phyloP scores from a whole-genome alignment of 2,888 invertebrate species.

The Cinara cedri region DNA sequence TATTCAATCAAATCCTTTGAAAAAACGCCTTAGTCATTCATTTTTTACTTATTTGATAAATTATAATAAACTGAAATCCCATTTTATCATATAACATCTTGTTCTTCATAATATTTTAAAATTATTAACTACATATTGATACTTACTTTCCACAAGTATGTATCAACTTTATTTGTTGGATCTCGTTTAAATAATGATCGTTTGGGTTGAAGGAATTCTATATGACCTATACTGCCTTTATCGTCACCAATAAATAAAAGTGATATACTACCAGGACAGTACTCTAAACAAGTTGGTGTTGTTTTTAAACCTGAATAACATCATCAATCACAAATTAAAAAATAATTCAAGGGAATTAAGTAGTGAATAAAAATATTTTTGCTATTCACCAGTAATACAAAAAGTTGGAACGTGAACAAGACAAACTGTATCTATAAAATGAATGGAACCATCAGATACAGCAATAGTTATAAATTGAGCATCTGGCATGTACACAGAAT shows the following conservation, averaged over 20 bases:
- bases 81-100: too few species aligned
- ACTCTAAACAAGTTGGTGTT: constrained; percentile 64
- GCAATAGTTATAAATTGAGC: constrained; percentile 67
- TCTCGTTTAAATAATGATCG: constrained; percentile 65
- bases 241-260: constrained; percentile 68
- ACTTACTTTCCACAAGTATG: constrained; percentile 70
- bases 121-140: too few species aligned
- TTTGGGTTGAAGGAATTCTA: constrained; percentile 68
- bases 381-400: constrained; percentile 66
- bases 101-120: too few species aligned
- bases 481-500: constrained; percentile 69
- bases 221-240: constrained; percentile 66
- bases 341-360: not conserved
- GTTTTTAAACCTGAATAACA: constrained; percentile 62
- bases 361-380: not conserved
- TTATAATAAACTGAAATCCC: too few species aligned
- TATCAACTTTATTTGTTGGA: constrained; percentile 67
- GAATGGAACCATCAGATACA: constrained; percentile 69
- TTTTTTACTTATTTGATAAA: too few species aligned
- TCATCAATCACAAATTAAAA: not conserved
- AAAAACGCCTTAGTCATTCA: too few species aligned
- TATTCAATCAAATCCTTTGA: too few species aligned
- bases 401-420: constrained; percentile 68
- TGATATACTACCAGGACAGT: constrained; percentile 63
- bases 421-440: constrained; percentile 69